phyloP scores from a whole-genome alignment of 1,140 invertebrate genomes.

The Apis florea region DNA sequence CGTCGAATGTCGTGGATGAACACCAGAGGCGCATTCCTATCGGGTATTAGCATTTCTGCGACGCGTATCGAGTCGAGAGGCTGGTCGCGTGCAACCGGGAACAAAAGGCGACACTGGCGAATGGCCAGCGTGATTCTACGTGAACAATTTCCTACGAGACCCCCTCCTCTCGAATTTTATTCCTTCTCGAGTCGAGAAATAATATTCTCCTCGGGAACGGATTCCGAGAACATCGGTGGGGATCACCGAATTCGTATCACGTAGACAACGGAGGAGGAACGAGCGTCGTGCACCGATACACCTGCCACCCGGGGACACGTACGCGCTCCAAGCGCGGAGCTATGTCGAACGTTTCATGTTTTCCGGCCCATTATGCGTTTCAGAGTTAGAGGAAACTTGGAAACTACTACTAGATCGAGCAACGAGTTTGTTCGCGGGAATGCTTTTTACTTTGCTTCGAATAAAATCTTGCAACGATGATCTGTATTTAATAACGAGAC shows the following conservation, averaged over 20 bases:
- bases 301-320: constrained; percentile 53
- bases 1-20: background rate
- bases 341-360: background rate
- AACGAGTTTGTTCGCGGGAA: too few species aligned
- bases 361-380: background rate
- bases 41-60: constrained; percentile 39
- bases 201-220: constrained; percentile 40
- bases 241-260: constrained; percentile 64
- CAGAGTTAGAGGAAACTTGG: background rate
- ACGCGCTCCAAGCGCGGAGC: constrained; percentile 44
- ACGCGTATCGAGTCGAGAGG: constrained; percentile 36
- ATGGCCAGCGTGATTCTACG: constrained; percentile 29
- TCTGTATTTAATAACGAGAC: background rate
- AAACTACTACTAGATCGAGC: too few species aligned
- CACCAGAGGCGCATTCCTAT: constrained; percentile 31
- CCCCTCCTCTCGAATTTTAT: constrained; percentile 34
- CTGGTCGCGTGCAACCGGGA: constrained; percentile 36
- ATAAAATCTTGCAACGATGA: background rate
- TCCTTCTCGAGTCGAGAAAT: constrained; percentile 33
- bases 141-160: constrained; percentile 7
- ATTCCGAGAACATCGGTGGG: constrained; percentile 4
- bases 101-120: constrained; percentile 46
- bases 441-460: too few species aligned
- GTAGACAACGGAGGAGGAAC: constrained; percentile 43
- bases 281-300: constrained; percentile 54